phyloP scores from a whole-genome alignment of 2,113 vertebrate genomes.

The Menura novaehollandiae region DNA sequence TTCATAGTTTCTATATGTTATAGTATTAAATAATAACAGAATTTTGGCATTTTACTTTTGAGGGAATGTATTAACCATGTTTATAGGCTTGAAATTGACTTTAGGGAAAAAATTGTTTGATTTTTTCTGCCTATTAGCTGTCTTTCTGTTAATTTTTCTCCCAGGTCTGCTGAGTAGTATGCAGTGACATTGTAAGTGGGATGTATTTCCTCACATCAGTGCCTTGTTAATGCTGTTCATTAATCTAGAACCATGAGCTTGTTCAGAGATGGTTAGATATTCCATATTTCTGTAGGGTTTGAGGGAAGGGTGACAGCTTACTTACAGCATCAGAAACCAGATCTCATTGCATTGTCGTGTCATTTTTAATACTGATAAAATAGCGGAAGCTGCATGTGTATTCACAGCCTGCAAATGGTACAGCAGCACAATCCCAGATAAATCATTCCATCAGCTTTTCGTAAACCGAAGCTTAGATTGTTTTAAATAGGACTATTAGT shows the following conservation, averaged over 20 bases:
- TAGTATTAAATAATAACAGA: neutral
- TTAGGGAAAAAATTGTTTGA: neutral
- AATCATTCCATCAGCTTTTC: neutral
- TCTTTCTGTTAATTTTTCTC: constrained; percentile 70
- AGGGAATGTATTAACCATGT: neutral
- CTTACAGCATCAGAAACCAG: constrained; percentile 63
- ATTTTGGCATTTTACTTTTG: neutral
- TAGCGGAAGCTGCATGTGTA: constrained; percentile 27
- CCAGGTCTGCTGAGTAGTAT: constrained; percentile 33
- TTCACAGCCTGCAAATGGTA: constrained; percentile 14
- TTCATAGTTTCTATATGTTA: neutral
- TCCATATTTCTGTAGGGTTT: constrained; percentile 65
- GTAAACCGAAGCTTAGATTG: neutral
- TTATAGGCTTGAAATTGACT: constrained; percentile 1
- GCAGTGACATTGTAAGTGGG: constrained; percentile 66
- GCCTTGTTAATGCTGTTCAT: constrained; percentile 73
- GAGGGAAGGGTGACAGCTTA: constrained; percentile 63
- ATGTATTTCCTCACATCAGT: constrained; percentile 68
- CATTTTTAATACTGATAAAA: constrained; percentile 72
- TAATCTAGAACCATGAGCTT: constrained; percentile 75
- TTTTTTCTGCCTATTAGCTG: constrained; percentile 9
- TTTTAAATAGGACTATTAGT: neutral
- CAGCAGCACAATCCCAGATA: neutral
- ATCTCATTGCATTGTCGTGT: constrained; percentile 55
- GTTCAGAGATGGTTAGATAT: constrained; percentile 68